Base-by-base conservation (phyloP, 1,140 invertebrate species). In the Latrodectus geometricus region DNA sequence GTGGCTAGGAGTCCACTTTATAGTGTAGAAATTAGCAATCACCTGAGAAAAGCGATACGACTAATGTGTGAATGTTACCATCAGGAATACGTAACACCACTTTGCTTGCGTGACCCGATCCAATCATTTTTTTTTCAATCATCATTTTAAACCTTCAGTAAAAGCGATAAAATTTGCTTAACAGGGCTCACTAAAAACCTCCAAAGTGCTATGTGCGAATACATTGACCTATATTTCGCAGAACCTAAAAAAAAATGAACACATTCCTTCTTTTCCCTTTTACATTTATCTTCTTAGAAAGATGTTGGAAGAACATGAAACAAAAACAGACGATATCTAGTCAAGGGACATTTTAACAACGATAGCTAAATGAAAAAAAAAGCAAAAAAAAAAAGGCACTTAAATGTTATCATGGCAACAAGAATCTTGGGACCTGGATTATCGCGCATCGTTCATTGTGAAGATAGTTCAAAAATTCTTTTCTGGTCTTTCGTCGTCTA, bases 381-480 rank as follows among this genome's bases (percentile, higher is more conserved):
- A 56, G 54, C 8, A 14, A 56, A 56, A 56, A 14, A 56, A 56
- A 61, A 61, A 61, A 61, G 54, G 54, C 54, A 61, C 54, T 61
- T 35, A 35, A 35, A 35, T 35, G 35, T 35, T 35, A 61, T 61
- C 54, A 14, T 61, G 54, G 17, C 54, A 61, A 17, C 11, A 11
- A 61, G 54, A 61, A 61, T 61, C 54, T 8, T 17, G 54, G 48
- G 17, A 66, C 61, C 17, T 14, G 77, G 61, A 68, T 79, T 79
- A 79, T 79, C 77, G 77, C n/a, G 20, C 17, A 52, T 35, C 65
- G 56, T 79, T 79, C 77, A 79, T 69, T 79, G 77, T 68, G 48
- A 68, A 79, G 77, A 79, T 79, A 79, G 77, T 68, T 79, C 14
- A 69, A 61, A 61, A 79, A 79, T 79, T 66, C 76, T 49, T 48